These are phyloP conservation scores for Leptinotarsa defecta DNA, from an alignment of 1,140 invertebrate species.

Conservation along the genomic window DNA sequence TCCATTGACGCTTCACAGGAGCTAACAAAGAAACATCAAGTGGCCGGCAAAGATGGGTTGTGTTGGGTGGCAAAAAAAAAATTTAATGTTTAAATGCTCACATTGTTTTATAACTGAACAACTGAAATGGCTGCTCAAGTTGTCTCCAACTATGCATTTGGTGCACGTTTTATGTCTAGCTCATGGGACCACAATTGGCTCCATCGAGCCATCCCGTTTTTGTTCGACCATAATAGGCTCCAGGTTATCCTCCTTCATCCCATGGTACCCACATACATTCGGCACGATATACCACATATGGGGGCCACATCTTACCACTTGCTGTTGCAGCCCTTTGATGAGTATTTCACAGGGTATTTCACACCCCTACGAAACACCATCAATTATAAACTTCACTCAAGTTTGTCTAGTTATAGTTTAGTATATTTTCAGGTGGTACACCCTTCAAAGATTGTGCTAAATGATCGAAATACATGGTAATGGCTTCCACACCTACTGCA, in stretches of 20 bases:
- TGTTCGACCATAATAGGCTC: no score
- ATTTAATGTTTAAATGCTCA: not conserved
- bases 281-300: slow-evolving; percentile 1
- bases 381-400: slow-evolving; percentile 51
- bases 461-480: not conserved
- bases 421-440: slow-evolving; percentile 37
- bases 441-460: not conserved
- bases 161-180: not conserved
- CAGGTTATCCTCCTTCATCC: not conserved
- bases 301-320: not conserved
- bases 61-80: not conserved
- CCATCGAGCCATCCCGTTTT: no score
- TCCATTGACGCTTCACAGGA: slow-evolving; percentile 4
- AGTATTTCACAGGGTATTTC: slow-evolving; percentile 53
- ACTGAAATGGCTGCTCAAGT: not conserved
- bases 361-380: slow-evolving; percentile 47
- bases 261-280: not conserved
- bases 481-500: not conserved
- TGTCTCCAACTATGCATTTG: not conserved
- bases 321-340: slow-evolving; percentile 12
- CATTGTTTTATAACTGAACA: not conserved
- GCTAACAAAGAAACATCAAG: not conserved
- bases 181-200: no score
- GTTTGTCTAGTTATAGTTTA: slow-evolving; percentile 57
- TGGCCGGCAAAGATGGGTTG: not conserved